Conservation (phyloP, 2,113 vertebrate genomes). For the Chinchilla lanigera region DNA sequence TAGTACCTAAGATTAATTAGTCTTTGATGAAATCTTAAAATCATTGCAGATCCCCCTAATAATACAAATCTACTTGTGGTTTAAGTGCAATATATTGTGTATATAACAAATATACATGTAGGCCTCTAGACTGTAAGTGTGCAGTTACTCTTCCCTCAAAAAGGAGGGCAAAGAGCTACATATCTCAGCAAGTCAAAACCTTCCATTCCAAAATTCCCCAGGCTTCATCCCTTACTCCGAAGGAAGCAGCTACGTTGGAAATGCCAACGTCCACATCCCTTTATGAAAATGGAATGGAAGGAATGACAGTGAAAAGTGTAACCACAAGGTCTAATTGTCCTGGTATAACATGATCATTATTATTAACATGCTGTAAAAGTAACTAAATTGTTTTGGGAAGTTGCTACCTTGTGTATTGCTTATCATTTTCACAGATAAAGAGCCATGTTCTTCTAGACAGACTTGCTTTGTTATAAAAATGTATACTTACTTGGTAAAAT, state of each 20-base stretch:
- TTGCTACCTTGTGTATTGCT: not conserved
- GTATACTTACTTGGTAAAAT: not conserved
- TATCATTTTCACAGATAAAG: not conserved
- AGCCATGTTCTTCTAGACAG: not conserved
- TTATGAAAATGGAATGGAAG: not conserved
- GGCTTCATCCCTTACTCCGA: not conserved
- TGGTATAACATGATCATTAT: not conserved
- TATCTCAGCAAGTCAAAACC: not conserved
- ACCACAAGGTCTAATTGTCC: not conserved
- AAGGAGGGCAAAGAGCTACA: not conserved
- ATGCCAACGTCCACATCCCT: not conserved
- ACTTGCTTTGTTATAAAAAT: not conserved
- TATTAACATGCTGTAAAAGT: not conserved
- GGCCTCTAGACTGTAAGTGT: not conserved
- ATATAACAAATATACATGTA: not conserved
- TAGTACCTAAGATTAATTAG: not conserved
- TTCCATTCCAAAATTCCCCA: not conserved
- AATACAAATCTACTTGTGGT: not conserved
- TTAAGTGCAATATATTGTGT: not conserved
- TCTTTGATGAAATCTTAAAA: not conserved
- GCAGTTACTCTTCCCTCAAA: not conserved
- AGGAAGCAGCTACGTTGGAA: not conserved
- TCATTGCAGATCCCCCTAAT: not conserved
- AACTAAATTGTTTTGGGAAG: not conserved
- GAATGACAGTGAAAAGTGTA: not conserved